Evolutionary conservation across 1,140 invertebrate species (phyloP).

Genomic region (Luehdorfia chinensis): DNA sequence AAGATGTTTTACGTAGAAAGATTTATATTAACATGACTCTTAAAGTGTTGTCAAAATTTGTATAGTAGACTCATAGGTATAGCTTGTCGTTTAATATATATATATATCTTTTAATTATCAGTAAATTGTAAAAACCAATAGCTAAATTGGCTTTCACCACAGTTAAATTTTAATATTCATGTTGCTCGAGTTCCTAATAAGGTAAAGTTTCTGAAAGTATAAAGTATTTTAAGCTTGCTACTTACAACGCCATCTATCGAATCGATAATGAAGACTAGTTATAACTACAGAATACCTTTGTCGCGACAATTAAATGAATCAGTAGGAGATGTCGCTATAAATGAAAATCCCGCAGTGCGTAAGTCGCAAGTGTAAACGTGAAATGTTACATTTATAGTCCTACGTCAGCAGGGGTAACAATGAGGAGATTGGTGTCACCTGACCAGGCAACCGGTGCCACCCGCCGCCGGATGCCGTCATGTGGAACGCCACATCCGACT

Average conservation of each 20-base stretch:
- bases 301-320: slow-evolving; percentile 17
- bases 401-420: slow-evolving; percentile 20
- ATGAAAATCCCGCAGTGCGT: slow-evolving; percentile 7
- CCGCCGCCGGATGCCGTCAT: slow-evolving; percentile 51
- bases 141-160: too few species aligned
- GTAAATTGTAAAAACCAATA: too few species aligned
- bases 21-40: too few species aligned
- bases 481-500: slow-evolving; percentile 51
- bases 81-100: too few species aligned
- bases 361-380: slow-evolving; percentile 3
- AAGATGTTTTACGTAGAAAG: not conserved
- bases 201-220: too few species aligned
- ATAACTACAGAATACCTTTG: slow-evolving; percentile 12
- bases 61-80: too few species aligned
- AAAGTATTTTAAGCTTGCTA: too few species aligned
- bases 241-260: slow-evolving; percentile 13
- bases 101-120: too few species aligned
- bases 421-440: slow-evolving; percentile 47
- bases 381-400: slow-evolving; percentile 12
- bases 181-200: too few species aligned
- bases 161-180: too few species aligned
- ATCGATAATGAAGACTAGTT: slow-evolving; percentile 7
- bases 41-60: too few species aligned
- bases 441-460: slow-evolving; percentile 26
- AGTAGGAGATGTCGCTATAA: slow-evolving; percentile 17